Percentiles rank a stretch among this genome's conserved stretches.
Evolutionary conservation across 2,888 invertebrate species (phyloP).

Genomic region (Baronia brevicornis): DNA sequence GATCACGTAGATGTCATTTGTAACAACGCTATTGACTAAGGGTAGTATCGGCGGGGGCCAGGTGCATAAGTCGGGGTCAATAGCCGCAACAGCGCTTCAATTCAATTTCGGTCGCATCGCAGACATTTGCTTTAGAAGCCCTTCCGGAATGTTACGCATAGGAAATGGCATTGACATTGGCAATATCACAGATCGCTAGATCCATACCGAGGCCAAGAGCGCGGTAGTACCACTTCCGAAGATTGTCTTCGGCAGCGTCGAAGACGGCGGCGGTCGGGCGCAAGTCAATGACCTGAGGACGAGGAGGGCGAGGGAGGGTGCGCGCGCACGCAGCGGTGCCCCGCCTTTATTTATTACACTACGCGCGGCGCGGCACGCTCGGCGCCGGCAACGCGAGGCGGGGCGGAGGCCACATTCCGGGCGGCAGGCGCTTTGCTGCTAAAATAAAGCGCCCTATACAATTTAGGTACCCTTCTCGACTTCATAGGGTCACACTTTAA

Average conservation of each 20-base stretch:
- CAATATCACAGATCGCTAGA: conserved; percentile 28
- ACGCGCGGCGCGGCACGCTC: conserved; percentile 56
- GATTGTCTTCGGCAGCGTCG: conserved; percentile 54
- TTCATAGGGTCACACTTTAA: conserved; percentile 58
- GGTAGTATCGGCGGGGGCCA: conserved; percentile 29
- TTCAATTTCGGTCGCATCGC: conserved; percentile 18
- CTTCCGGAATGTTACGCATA: conserved; percentile 26
- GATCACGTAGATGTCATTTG: conserved; percentile 16
- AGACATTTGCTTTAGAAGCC: conserved; percentile 18
- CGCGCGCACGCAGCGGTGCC: conserved; percentile 73
- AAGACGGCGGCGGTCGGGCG: conserved; percentile 37
- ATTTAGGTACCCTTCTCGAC: conserved; percentile 37
- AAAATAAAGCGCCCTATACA: conserved; percentile 60
- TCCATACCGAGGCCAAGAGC: conserved; percentile 47
- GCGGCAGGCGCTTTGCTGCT: conserved; percentile 68
- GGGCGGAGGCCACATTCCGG: conserved; percentile 54
- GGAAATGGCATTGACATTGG: conserved; percentile 67
- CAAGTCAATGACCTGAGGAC: conserved; percentile 69
- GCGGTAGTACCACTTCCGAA: conserved; percentile 46
- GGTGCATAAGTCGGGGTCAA: conserved; percentile 44
- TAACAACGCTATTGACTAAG: conserved; percentile 15
- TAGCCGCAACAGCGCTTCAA: conserved; percentile 34
- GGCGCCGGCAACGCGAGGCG: conserved; percentile 42
- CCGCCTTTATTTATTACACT: conserved; percentile 75
- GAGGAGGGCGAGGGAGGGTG: conserved; percentile 66